Percentiles rank a stretch among this genome's conserved stretches.
phyloP scores from a whole-genome alignment of 2,888 invertebrate species.

The Agriopis marginaria region DNA sequence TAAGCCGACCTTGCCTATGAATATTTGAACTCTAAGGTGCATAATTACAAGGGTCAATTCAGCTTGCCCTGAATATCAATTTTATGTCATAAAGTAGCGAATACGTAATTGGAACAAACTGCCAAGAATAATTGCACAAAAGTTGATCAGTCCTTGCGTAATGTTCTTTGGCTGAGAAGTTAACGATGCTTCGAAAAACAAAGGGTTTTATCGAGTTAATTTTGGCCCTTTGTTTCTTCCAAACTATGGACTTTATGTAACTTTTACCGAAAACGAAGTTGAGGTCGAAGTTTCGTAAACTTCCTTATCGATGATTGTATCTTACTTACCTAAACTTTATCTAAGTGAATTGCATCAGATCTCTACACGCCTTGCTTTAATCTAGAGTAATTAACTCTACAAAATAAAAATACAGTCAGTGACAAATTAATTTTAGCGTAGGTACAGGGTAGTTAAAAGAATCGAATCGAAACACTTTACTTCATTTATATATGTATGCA shows the following conservation, averaged over 20 bases:
- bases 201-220: slow-evolving; percentile 21
- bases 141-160: slow-evolving; percentile 27
- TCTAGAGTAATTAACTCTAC: too few species aligned
- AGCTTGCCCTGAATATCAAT: slow-evolving; percentile 36
- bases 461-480: too few species aligned
- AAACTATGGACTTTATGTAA: slow-evolving; percentile 10
- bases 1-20: slow-evolving; percentile 31
- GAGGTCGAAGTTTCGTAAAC: slow-evolving; percentile 17
- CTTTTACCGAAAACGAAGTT: slow-evolving; percentile 20
- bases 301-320: slow-evolving; percentile 15
- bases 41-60: slow-evolving; percentile 44
- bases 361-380: neutral
- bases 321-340: slow-evolving; percentile 7
- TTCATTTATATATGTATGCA: too few species aligned
- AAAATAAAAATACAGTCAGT: too few species aligned
- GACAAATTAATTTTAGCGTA: too few species aligned
- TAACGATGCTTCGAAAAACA: slow-evolving; percentile 23
- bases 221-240: slow-evolving; percentile 19
- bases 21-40: slow-evolving; percentile 47
- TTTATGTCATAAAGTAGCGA: slow-evolving; percentile 46
- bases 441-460: too few species aligned
- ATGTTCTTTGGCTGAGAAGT: slow-evolving; percentile 22
- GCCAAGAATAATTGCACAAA: slow-evolving; percentile 37
- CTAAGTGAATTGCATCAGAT: slow-evolving; percentile 10
- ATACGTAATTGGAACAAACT: slow-evolving; percentile 52